A percentile compares a stretch with the other conserved stretches of the same genome.
phyloP scores from a whole-genome alignment of 2,113 vertebrate genomes.

The Albula goreensis region DNA sequence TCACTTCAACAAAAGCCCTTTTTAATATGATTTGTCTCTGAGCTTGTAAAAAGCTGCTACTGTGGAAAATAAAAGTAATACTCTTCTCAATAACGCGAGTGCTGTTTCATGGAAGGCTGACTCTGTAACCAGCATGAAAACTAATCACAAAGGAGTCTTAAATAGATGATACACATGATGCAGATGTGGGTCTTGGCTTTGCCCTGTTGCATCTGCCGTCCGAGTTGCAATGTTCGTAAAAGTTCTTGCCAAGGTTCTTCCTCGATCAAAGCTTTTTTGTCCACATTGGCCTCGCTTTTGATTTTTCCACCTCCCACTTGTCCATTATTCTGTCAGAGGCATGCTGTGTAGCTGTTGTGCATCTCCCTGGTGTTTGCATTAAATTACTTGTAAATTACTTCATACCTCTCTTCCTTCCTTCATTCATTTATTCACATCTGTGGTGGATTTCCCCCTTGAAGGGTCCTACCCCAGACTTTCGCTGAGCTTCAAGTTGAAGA shows the following conservation, averaged over 20 bases:
- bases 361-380: too few species aligned
- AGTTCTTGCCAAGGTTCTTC: background rate
- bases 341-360: too few species aligned
- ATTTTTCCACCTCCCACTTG: background rate
- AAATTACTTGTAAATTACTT: too few species aligned
- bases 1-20: too few species aligned
- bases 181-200: background rate
- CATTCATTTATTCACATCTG: slow-evolving; percentile 2
- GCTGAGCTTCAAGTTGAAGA: slow-evolving; percentile 85
- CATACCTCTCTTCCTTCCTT: background rate
- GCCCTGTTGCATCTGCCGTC: background rate
- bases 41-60: background rate
- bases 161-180: background rate
- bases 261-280: background rate
- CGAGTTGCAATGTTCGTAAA: background rate
- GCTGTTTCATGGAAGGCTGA: background rate
- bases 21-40: background rate
- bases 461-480: slow-evolving; percentile 90
- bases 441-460: slow-evolving; percentile 52
- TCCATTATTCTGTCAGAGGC: background rate
- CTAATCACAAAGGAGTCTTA: too few species aligned
- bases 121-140: background rate
- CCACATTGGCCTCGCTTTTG: background rate
- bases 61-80: background rate
- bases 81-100: background rate